Evolutionary conservation across 35 echinoderm and acorn worm species (phyloP).

Genomic region (Ptychodera flava): DNA sequence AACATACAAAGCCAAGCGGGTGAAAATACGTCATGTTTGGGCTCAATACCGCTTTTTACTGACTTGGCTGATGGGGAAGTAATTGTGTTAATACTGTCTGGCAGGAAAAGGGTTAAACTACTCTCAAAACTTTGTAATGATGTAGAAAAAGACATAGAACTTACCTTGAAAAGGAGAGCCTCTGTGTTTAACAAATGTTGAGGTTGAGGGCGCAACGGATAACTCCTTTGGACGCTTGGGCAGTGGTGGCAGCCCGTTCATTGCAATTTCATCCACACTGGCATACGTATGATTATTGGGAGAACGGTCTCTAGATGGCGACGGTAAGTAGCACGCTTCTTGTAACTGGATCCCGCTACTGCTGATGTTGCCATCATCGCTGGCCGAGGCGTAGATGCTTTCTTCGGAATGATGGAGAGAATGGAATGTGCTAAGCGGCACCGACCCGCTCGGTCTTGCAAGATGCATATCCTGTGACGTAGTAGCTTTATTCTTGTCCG

Average conservation of each 20-base stretch:
- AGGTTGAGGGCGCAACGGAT: not conserved
- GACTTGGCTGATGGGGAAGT: too few relatives aligned
- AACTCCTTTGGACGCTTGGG: constrained; percentile 37
- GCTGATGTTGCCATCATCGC: not conserved
- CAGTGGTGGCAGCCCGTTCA: constrained; percentile 11
- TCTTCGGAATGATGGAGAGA: not conserved
- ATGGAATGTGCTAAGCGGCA: not conserved
- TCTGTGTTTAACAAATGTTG: not conserved
- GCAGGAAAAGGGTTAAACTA: too few relatives aligned
- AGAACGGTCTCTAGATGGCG: not conserved
- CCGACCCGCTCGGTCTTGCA: not conserved
- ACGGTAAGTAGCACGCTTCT: not conserved
- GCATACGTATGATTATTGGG: constrained; percentile 57
- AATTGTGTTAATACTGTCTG: too few relatives aligned
- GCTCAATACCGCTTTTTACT: too few relatives aligned
- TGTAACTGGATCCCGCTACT: not conserved
- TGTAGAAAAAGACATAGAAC: too few relatives aligned
- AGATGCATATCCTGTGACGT: not conserved
- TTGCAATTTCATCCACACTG: constrained; percentile 33
- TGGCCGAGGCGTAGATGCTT: not conserved
- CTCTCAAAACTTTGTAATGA: too few relatives aligned
- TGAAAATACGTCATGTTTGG: too few relatives aligned
- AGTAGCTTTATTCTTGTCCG: not conserved
- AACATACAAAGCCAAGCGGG: too few relatives aligned
- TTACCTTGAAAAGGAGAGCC: not conserved